Conservation (phyloP, 2,888 invertebrate genomes). For the Tachina fera region DNA sequence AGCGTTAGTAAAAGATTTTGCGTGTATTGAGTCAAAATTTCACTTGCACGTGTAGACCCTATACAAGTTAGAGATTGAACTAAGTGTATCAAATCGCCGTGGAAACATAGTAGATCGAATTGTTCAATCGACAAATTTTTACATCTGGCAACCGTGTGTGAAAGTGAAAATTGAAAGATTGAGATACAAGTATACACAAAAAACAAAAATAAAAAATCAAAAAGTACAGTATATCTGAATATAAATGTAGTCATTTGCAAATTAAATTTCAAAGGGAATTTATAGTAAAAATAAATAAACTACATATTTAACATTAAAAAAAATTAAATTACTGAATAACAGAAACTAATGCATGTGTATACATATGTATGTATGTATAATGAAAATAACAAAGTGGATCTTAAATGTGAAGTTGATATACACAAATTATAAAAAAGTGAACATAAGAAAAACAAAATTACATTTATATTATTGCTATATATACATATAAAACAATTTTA, state of each 20-base stretch:
- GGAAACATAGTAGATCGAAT: too few species aligned
- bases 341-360: not conserved
- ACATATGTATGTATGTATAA: constrained; percentile 8
- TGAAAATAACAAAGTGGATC: not conserved
- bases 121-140: not conserved
- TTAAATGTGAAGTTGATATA: not conserved
- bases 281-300: constrained; percentile 1
- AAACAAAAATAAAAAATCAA: constrained; percentile 52
- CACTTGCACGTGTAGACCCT: too few species aligned
- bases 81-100: too few species aligned
- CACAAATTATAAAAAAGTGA: constrained; percentile 5
- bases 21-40: too few species aligned
- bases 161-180: constrained; percentile 7
- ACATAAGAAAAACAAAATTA: constrained; percentile 8
- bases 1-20: too few species aligned
- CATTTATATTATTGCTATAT: not conserved
- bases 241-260: constrained; percentile 26
- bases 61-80: too few species aligned
- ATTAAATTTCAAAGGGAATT: not conserved
- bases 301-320: not conserved
- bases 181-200: constrained; percentile 49
- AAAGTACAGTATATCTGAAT: constrained; percentile 60
- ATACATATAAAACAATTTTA: not conserved
- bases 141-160: not conserved
- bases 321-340: not conserved